Evolutionary conservation across 2,888 invertebrate species (phyloP), one percentile per base, ranked within the genome.

Genomic region (Macaria notata): DNA sequence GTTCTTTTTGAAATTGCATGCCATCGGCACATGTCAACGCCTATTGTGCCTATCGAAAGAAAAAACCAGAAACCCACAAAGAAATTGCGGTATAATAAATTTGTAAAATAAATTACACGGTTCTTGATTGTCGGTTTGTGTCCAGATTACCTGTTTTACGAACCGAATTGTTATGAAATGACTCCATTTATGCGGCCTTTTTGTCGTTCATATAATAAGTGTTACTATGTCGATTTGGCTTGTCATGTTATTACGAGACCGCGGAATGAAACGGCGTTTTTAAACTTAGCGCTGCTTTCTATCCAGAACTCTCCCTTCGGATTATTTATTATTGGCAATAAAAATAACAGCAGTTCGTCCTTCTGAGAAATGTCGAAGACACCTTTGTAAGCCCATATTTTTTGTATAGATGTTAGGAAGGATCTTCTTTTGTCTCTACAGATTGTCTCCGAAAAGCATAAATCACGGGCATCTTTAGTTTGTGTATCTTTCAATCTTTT

Each of bases 11-110:
- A 82, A 86, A 86, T 85, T 83, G 79, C 78, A 79, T 76, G 73
- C 76, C 72, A 81, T 83, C 79, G 80, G 83, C 87, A 81, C 84
- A 79, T 86, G 90, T 90, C 90, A 90, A 83, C 90, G 87, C 87
- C 81, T 84, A 83, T 88, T 86, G 76, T 79, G 73, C 68, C 80
- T 76, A 81, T 83, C 80, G 81, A 82, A 74, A 65, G 61, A 69
- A 72, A 75, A 76, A 77, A 76, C 70, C 64, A 68, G 71, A 81
- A 80, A 81, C 79, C 81, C 73, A 79, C 82, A 87, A 85, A 79
- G 75, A 79, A 79, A 79, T 79, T 83, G 84, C 76, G 84, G 88
- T 86, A 80, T 80, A 76, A 88, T 85, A 86, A 85, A 84, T 86
- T 86, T 84, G 81, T 83, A 79, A 83, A 81, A 80, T 75, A 87